These are phyloP conservation scores for Isurus oxyrinchus DNA, from an alignment of 2,113 vertebrate species.

Conservation along the genomic window DNA sequence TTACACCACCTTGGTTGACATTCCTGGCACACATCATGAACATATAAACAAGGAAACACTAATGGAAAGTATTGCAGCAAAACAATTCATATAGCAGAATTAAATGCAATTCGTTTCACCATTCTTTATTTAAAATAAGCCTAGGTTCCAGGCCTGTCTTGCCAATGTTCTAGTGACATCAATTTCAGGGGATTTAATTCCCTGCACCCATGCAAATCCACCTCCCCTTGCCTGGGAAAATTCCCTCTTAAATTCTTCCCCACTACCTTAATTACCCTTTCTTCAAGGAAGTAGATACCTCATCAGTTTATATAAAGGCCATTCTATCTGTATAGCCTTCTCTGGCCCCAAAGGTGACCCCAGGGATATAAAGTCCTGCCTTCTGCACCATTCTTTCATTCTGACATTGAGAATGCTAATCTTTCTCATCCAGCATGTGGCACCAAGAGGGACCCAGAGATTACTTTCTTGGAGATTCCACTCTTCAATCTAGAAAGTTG, in stretches of 20 bases:
- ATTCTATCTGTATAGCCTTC: too few species aligned
- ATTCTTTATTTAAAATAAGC: not conserved
- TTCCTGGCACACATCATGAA: not conserved
- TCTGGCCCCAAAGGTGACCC: too few species aligned
- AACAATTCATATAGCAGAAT: not conserved
- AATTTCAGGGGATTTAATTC: too few species aligned
- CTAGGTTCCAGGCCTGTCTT: not conserved
- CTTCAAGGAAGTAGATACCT: too few species aligned
- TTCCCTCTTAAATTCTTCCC: too few species aligned
- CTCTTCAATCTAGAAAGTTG: not conserved
- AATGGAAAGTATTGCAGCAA: not conserved
- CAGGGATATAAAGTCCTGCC: not conserved
- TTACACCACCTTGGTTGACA: not conserved
- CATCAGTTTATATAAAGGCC: too few species aligned
- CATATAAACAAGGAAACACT: not conserved
- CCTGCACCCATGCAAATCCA: too few species aligned
- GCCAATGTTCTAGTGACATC: not conserved
- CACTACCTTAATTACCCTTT: too few species aligned
- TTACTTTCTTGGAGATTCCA: not conserved
- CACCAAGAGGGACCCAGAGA: not conserved
- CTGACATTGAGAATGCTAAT: not conserved
- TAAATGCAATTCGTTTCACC: not conserved
- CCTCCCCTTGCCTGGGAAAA: too few species aligned
- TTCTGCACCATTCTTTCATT: not conserved
- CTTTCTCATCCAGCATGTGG: not conserved